These are phyloP conservation scores for Ptychadena robeensis DNA, from an alignment of 2,797 vertebrate genomes.

Conservation along the genomic window DNA sequence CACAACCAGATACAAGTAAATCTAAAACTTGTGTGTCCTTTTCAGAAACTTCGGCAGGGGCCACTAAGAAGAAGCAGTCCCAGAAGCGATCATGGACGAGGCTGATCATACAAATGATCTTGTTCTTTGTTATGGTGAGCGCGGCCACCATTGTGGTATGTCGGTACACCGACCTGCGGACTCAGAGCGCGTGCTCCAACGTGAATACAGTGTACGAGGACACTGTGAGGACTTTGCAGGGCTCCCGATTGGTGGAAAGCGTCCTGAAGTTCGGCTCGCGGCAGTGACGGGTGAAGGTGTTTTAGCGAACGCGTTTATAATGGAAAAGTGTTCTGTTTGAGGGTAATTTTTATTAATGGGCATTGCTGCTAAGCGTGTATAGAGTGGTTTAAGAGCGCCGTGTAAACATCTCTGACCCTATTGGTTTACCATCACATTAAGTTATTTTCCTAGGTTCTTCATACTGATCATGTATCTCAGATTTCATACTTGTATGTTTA, in stretches of 20 bases:
- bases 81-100: constrained; percentile 77
- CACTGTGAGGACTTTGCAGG: constrained; percentile 78
- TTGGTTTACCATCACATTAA: background rate
- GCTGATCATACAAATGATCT: constrained; percentile 79
- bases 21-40: background rate
- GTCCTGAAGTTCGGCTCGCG: constrained; percentile 80
- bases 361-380: background rate
- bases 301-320: background rate
- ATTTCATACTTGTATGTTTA: too few species aligned
- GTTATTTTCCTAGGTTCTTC: background rate
- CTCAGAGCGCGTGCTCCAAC: constrained; percentile 79
- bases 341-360: background rate
- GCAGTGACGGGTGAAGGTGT: constrained; percentile 68
- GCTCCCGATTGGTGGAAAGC: constrained; percentile 81
- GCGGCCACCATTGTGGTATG: constrained; percentile 76
- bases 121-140: constrained; percentile 79
- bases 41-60: constrained; percentile 70
- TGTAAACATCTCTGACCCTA: background rate
- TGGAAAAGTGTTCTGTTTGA: background rate
- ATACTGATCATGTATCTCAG: too few species aligned
- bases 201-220: constrained; percentile 81
- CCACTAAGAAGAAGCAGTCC: constrained; percentile 71
- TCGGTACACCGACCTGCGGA: constrained; percentile 81
- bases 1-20: too few species aligned
- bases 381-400: background rate